Evolutionary conservation across 2,113 vertebrate genomes (phyloP).

Genomic region (Gorsachius goisagi): DNA sequence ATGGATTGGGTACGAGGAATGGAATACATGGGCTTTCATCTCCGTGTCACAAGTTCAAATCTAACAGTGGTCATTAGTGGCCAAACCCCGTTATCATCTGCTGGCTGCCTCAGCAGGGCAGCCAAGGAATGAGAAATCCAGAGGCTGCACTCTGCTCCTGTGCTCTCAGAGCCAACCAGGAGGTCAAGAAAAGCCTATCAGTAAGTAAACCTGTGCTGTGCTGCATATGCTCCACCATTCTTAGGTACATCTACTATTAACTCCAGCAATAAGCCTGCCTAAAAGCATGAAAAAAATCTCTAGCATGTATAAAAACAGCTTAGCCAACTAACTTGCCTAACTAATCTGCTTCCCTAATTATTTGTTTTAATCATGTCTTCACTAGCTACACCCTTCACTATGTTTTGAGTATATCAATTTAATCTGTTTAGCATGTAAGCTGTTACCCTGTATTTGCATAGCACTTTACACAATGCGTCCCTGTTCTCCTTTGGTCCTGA

Average conservation of each 20-base stretch:
- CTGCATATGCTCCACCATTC: not conserved
- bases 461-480: not conserved
- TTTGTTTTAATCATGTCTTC: not conserved
- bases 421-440: not conserved
- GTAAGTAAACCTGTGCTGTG: not conserved
- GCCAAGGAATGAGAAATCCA: not conserved
- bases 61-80: not conserved
- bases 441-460: not conserved
- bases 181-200: not conserved
- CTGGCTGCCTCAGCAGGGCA: not conserved
- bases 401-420: not conserved
- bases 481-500: not conserved
- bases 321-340: not conserved
- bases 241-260: not conserved
- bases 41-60: constrained; percentile 36
- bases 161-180: not conserved
- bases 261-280: not conserved
- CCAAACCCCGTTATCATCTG: not conserved
- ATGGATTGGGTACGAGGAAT: not conserved
- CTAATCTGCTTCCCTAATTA: not conserved
- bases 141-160: not conserved
- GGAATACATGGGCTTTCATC: constrained; percentile 4
- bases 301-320: not conserved
- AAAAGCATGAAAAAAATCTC: not conserved
- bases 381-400: not conserved